Evolutionary conservation across 2,797 vertebrate species (phyloP), one percentile per base, ranked within the genome.

Genomic region (Acanthornis magna): DNA sequence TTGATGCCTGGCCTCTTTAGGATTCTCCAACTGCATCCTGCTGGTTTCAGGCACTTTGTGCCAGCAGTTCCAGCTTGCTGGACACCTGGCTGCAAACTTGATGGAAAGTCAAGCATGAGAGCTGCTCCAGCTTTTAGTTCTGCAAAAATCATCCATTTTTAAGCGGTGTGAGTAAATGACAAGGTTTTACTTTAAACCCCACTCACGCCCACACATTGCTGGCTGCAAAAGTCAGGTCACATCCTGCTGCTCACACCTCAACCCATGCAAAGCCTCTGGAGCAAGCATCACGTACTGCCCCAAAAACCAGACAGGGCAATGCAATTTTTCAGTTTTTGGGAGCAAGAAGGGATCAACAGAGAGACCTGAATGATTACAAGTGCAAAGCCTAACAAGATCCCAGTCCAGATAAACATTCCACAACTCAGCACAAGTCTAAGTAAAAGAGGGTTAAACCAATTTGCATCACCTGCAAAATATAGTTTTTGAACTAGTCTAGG

Each of bases 1-100:
- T 1, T 30, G 26, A 51, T 13, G 8, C 1, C 0, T 7, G 13
- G 15, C 10, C 48, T 67, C 3, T 1, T 53, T 12, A 50, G 26
- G 7, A 32, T 72, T 61, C 77, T 66, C 53, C 73, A 57, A 14
- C 26, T 58, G 40, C 43, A 77, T 12, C 55, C 77, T 38, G 47
- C 57, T 18, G 26, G 19, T 73, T 77, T 16, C 57, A 66, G 15
- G 19, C 34, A 70, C 36, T 43, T 73, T 1, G 9, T 54, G 55
- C 29, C 81, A 74, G 18, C 17, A 74, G 30, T 14, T 82, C 25
- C 53, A 54, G 10, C 45, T 50, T 51, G 36, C 48, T 42, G 43
- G 23, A 45, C 3, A 11, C 16, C 26, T 36, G 11, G 40, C 57
- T 67, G 51, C 40, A 74, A 58, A 51, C 53, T 5, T n/a, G 21